Evolutionary conservation across 2,113 vertebrate genomes (phyloP).

Genomic region (Charadrius vociferus): DNA sequence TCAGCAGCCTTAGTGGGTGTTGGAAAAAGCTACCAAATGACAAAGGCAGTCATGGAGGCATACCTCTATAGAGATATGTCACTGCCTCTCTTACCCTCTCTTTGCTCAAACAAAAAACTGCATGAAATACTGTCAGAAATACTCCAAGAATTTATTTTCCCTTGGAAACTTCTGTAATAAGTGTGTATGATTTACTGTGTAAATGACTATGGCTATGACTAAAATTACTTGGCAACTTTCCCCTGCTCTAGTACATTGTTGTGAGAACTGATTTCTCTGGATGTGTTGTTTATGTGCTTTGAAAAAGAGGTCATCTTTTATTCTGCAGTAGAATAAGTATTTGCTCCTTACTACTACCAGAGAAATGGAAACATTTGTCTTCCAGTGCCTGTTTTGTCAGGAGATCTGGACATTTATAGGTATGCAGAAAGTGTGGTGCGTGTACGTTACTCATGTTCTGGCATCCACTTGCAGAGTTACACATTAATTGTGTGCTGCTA

Average conservation of each 20-base stretch:
- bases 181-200: not conserved
- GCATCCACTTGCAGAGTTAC: not conserved
- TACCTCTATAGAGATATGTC: not conserved
- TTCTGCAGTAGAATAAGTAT: not conserved
- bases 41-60: not conserved
- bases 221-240: constrained; percentile 9
- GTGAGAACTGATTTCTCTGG: not conserved
- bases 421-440: not conserved
- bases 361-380: not conserved
- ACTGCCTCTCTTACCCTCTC: not conserved
- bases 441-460: not conserved
- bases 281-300: not conserved
- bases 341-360: not conserved
- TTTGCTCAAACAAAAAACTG: not conserved
- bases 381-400: not conserved
- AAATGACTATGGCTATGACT: not conserved
- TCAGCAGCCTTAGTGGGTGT: not conserved
- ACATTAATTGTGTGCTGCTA: not conserved
- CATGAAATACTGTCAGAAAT: not conserved
- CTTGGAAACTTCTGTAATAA: not conserved
- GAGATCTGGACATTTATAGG: not conserved
- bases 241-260: not conserved
- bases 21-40: not conserved
- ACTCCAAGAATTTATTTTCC: not conserved
- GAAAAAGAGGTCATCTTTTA: not conserved